Base-by-base conservation (phyloP, 2,888 invertebrate species). In the Drosophila siamana region DNA sequence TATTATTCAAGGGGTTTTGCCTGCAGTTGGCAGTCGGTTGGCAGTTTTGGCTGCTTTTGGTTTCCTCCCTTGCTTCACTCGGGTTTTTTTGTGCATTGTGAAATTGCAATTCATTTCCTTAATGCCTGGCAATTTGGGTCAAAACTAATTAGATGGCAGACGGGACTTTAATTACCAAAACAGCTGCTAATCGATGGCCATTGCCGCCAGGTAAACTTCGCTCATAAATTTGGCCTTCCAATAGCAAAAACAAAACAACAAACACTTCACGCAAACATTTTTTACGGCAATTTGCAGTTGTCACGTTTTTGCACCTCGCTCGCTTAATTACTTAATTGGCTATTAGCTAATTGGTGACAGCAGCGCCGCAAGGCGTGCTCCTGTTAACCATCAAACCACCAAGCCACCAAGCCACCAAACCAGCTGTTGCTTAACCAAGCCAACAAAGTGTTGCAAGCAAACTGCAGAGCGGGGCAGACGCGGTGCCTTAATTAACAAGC, bases 281-380 rank as follows among this genome's bases (percentile, higher is more conserved):
- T 43, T 74, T 51, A 63, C 62, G 67, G 52, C 77, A 71, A 70
- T 78, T 77, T 69, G 74, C 67, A 64, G 70, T 69, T 77, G 64
- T 77, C 65, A 69, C 78, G 69, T 69, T 71, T 62, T 69, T 67
- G 59, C 71, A 70, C 70, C 64, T 72, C 65, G 66, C 60, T 22
- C 46, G 69, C 75, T 78, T 77, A 84, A 84, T 84, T 83, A 80
- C 80, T 80, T 86, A 84, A 84, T 84, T 86, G 84, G 78, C 86
- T 72, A 78, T 86, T 83, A 83, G 83, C 84, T 71, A 80, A 82
- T 74, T 73, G 70, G 61, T 55, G 51, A 26, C 52, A 44, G 26
- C 47, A 22, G 46, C 36, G 60, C 2, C 40, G 24, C 15, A 15
- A 50, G 55, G 24, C 40, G 41, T 55, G 38, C 15, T 33, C 36